Evolutionary conservation across 2,113 vertebrate genomes (phyloP), one percentile per base, ranked within the genome.

Genomic region (Salvelinus namaycush): DNA sequence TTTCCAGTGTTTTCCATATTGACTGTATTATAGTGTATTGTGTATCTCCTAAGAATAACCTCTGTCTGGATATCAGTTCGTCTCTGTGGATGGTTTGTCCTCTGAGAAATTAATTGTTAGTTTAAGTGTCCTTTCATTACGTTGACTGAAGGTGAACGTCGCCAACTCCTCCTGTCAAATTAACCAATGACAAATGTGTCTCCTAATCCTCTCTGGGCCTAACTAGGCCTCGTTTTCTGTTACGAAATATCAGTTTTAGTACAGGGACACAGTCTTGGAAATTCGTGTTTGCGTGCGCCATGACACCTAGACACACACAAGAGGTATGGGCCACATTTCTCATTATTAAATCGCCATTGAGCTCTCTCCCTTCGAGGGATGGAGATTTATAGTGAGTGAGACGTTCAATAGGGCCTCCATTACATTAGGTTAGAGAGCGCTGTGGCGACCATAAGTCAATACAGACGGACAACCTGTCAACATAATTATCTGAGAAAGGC

Each of bases 371-470:
- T 78, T 68, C 31, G 74, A 71, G 57, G 74, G 9, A 72, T 70
- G 71, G 31, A 76, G 86, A 89, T 89, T 85, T 86, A 87, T 78
- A 48, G 59, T 22, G 70, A 79, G 73, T 85, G 62, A 80, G 80
- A 51, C 4, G 68, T 49, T 70, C 70, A 70, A 48, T 66, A 72
- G 82, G 69, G 76, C 72, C 74, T 76, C 74, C 22, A 48, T 74
- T 34, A 75, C 51, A 26, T 27, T 57, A 6, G 66, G 66, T 49
- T 57, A 68, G 66, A 68, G 5, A 39, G 26, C 14, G 9, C 72
- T 82, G 62, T 29, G 70, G 79, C 81, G 59, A 76, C 76, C 68
- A 29, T 57, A 57, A 81, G 73, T 73, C 73, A 24, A 49, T 27
- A 65, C 54, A 74, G 48, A 24, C 44, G 79, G 66, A 24, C 59